Base-by-base conservation (phyloP, 2,113 vertebrate species). In the Takifugu bimaculatus region DNA sequence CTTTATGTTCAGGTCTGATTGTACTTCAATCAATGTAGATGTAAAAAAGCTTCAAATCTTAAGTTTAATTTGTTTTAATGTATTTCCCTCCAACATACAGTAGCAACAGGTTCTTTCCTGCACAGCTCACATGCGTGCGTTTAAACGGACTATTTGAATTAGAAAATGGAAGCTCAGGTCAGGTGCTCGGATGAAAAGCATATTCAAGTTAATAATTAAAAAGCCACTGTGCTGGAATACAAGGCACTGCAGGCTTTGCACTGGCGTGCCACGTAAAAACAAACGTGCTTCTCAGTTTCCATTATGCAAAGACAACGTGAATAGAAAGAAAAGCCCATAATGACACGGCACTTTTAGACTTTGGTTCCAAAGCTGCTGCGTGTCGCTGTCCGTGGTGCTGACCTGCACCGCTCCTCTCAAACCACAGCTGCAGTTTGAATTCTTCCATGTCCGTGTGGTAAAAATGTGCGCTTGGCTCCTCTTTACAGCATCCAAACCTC, bases 381-480 rank as follows among this genome's bases (percentile, higher is more conserved):
- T 81, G 84, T 84, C 76, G 61, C 90, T 91, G 86, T 83, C 89
- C 85, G 1, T 73, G 88, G 88, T 90, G 60, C 90, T 90, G 86
- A 87, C 77, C 49, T 50, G 35, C 52, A 26, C 44, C 68, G 20
- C 53, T 43, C 58, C 57, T 71, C 78, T 63, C 67, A 32, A 74
- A 47, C 67, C 55, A 57, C 2, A 65, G 56, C 75, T 67, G 72
- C 63, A 71, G 53, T 60, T 66, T 74, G 49, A 62, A 75, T 75
- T 63, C 55, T 61, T 58, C 35, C 56, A 68, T 71, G 59, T 72
- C 72, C 80, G 64, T 53, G 68, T 55, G 58, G 44, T 54, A 76
- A 43, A 77, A 72, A 60, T 14, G 2, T 14, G n/a, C 26, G 61
- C 42, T 51, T 60, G 20, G 63, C 44, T 76, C 25, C 67, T 56